A percentile compares a stretch with the other conserved stretches of the same genome.
Evolutionary conservation across 2,113 vertebrate genomes (phyloP).

Genomic region (Daphoenositta chrysoptera): DNA sequence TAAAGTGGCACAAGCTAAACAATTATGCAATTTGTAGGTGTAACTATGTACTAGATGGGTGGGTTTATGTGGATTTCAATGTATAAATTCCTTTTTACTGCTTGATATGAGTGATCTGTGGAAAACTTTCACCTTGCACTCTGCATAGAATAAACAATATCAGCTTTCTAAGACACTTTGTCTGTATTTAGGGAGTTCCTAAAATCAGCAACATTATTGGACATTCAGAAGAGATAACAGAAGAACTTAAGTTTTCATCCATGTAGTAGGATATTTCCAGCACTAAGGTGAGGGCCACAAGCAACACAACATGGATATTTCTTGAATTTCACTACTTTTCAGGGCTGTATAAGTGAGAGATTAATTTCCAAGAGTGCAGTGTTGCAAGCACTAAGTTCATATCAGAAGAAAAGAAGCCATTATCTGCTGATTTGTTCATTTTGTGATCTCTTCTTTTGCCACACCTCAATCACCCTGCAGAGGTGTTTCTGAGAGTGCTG

Average conservation of each 20-base stretch:
- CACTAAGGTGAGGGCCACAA: not conserved
- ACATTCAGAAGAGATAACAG: not conserved
- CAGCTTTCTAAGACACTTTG: not conserved
- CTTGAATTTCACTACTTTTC: not conserved
- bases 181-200: not conserved
- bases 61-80: not conserved
- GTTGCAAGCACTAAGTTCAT: not conserved
- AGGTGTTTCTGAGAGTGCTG: not conserved
- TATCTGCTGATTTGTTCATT: not conserved
- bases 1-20: not conserved
- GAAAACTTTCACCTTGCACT: not conserved
- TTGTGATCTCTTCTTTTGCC: not conserved
- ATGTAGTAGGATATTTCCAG: not conserved
- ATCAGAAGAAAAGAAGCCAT: not conserved
- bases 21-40: not conserved
- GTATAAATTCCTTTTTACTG: not conserved
- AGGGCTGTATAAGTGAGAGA: not conserved
- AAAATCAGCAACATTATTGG: not conserved
- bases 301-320: not conserved
- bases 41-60: not conserved
- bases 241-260: not conserved
- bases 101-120: accelerated
- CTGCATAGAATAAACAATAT: not conserved
- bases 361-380: not conserved
- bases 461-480: not conserved